Evolutionary conservation across 2,888 invertebrate genomes (phyloP).

Genomic region (Geotrupes spiniger): DNA sequence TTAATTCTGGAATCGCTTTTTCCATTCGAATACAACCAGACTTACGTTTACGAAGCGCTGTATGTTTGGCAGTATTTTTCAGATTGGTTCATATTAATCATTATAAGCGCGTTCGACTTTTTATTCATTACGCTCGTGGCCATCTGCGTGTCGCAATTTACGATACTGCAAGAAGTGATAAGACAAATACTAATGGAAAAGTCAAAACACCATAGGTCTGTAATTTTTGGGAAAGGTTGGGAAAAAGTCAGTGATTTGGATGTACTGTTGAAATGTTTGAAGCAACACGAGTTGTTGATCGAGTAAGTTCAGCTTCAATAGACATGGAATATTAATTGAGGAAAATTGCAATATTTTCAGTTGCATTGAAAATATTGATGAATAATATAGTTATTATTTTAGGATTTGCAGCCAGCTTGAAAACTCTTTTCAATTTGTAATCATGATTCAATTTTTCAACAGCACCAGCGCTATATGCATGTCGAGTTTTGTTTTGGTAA

Average conservation of each 20-base stretch:
- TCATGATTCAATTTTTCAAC: constrained; percentile 25
- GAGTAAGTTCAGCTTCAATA: too few relatives aligned
- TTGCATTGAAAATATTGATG: too few relatives aligned
- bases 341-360: too few relatives aligned
- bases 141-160: constrained; percentile 14
- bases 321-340: too few relatives aligned
- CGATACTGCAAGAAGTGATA: constrained; percentile 26
- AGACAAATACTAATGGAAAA: constrained; percentile 11
- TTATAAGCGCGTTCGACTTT: constrained; percentile 17
- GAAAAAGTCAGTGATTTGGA: constrained; percentile 12
- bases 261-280: constrained; percentile 22
- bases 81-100: constrained; percentile 17
- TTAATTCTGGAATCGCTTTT: constrained; percentile 23
- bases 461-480: constrained; percentile 27
- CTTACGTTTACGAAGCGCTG: constrained; percentile 25
- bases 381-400: too few relatives aligned
- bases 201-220: constrained; percentile 5
- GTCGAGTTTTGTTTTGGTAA: constrained; percentile 22
- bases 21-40: constrained; percentile 22
- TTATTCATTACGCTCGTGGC: constrained; percentile 15
- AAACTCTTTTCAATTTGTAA: constrained; percentile 21
- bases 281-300: constrained; percentile 27
- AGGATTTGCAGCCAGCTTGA: constrained; percentile 27
- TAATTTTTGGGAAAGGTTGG: constrained; percentile 12
- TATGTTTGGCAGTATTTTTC: constrained; percentile 24